Conservation (phyloP, 1,140 invertebrate species). For the Tetragonula clypearis region DNA sequence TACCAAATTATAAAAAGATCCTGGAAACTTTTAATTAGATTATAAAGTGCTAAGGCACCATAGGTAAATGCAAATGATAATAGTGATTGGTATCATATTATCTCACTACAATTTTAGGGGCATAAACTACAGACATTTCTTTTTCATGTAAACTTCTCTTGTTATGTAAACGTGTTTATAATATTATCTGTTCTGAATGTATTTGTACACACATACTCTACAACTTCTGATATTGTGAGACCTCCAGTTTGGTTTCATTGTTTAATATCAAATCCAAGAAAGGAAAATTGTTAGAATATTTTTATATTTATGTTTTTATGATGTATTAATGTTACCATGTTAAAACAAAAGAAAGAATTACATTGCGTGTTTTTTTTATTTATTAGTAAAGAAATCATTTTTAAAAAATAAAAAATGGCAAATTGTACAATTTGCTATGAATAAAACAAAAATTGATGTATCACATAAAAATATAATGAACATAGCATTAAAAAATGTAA, state of each 20-base stretch:
- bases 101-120: conserved; percentile 56
- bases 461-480: conserved; percentile 6
- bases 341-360: background rate
- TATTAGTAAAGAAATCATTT: background rate
- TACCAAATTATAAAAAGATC: conserved; percentile 45
- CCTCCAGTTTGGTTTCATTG: conserved; percentile 37
- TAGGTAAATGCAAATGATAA: conserved; percentile 74
- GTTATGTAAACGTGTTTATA: conserved; percentile 60
- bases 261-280: conserved; percentile 11
- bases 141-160: conserved; percentile 23
- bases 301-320: conserved; percentile 42
- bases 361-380: conserved; percentile 9
- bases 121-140: conserved; percentile 61
- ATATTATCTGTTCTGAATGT: conserved; percentile 54
- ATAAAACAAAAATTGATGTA: conserved; percentile 1
- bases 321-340: conserved; percentile 2
- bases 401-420: background rate
- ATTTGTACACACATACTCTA: conserved; percentile 63
- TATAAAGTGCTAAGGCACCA: conserved; percentile 76
- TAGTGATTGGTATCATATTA: conserved; percentile 67
- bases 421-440: conserved; percentile 12
- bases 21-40: conserved; percentile 60
- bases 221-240: conserved; percentile 48
- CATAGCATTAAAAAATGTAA: conserved; percentile 18
- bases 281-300: conserved; percentile 17